phyloP scores from a whole-genome alignment of 2,113 vertebrate species.

The Centrocercus urophasianus region DNA sequence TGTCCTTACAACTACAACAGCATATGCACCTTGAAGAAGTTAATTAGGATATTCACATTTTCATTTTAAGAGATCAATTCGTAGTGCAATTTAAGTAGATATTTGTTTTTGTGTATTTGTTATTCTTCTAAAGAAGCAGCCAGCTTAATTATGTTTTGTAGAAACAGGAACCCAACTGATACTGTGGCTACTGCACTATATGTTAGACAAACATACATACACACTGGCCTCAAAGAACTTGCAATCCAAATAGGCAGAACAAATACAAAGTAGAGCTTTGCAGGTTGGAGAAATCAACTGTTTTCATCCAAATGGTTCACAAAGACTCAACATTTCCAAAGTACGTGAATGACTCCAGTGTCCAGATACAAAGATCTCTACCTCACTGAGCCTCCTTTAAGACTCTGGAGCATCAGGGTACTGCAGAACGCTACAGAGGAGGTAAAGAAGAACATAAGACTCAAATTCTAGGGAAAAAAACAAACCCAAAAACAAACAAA shows the following conservation, averaged over 20 bases:
- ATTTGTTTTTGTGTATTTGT: not conserved
- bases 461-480: not conserved
- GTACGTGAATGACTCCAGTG: not conserved
- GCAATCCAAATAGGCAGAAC: not conserved
- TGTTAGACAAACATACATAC: not conserved
- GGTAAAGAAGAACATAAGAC: not conserved
- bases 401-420: not conserved
- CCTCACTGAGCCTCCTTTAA: rapidly evolving
- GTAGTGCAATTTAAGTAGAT: not conserved
- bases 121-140: not conserved
- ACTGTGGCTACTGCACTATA: rapidly evolving
- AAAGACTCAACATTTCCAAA: not conserved
- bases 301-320: not conserved
- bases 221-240: not conserved
- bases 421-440: not conserved
- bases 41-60: not conserved
- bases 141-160: not conserved
- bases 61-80: not conserved
- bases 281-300: not conserved
- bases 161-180: not conserved
- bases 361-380: not conserved
- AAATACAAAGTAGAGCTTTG: rapidly evolving
- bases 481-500: not conserved
- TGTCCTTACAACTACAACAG: not conserved
- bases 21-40: not conserved